Evolutionary conservation across 2,888 invertebrate genomes (phyloP).

Genomic region (Venusia cambrica): DNA sequence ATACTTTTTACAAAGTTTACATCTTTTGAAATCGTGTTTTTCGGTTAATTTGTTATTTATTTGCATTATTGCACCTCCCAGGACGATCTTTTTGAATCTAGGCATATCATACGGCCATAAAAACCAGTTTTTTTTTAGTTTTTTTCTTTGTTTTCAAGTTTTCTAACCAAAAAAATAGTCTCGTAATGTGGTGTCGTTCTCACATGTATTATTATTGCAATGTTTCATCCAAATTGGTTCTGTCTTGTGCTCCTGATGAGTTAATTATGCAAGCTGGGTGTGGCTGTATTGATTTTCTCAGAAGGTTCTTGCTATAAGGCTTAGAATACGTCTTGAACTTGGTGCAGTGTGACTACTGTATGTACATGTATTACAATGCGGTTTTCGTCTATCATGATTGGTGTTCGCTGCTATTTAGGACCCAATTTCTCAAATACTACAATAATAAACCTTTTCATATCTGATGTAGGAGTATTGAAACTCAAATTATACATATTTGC

Average conservation of each 20-base stretch:
- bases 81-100: conserved; percentile 15
- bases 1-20: conserved; percentile 78
- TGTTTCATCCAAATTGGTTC: conserved; percentile 51
- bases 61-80: conserved; percentile 26
- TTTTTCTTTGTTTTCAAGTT: conserved; percentile 77
- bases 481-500: conserved; percentile 2
- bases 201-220: conserved; percentile 65
- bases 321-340: conserved; percentile 67
- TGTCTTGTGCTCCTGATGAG: conserved; percentile 44
- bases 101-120: conserved; percentile 30
- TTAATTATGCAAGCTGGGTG: conserved; percentile 80
- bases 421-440: conserved; percentile 2
- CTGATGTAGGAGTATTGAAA: conserved; percentile 4
- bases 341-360: conserved; percentile 63
- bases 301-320: conserved; percentile 75
- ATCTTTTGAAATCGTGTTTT: conserved; percentile 59
- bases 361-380: conserved; percentile 56
- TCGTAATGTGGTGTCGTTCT: conserved; percentile 62
- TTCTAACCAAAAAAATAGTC: conserved; percentile 77
- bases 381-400: conserved; percentile 41
- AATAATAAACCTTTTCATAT: conserved; percentile 2
- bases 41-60: conserved; percentile 37
- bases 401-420: conserved; percentile 33
- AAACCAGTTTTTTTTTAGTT: conserved; percentile 51
- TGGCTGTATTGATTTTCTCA: conserved; percentile 81